These are phyloP conservation scores for Cyanoderma ruficeps DNA, from an alignment of 2,113 vertebrate genomes.

Conservation along the genomic window DNA sequence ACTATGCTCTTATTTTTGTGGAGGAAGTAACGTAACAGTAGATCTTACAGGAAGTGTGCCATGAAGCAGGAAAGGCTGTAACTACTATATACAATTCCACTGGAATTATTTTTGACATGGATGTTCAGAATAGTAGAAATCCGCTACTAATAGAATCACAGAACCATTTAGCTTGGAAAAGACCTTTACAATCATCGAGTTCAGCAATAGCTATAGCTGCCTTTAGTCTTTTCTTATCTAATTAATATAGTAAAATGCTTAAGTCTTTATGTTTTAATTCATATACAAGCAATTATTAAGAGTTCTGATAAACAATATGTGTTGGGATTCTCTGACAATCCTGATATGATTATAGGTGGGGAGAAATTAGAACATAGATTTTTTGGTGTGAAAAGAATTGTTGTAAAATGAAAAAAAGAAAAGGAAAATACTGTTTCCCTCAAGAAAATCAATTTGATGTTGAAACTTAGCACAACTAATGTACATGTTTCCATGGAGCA, in stretches of 20 bases:
- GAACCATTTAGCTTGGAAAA: not conserved
- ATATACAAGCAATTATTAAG: not conserved
- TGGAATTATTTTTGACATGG: not conserved
- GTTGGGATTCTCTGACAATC: not conserved
- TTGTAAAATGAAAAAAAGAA: not conserved
- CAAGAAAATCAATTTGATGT: not conserved
- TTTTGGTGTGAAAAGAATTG: not conserved
- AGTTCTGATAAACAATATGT: not conserved
- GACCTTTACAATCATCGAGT: rapidly evolving
- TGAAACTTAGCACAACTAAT: not conserved
- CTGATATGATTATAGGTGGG: not conserved
- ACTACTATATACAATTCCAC: not conserved
- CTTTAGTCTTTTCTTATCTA: not conserved
- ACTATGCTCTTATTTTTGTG: rapidly evolving
- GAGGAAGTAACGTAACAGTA: not conserved
- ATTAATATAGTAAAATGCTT: not conserved
- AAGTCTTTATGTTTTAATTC: not conserved
- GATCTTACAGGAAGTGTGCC: not conserved
- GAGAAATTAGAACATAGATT: not conserved
- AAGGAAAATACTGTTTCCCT: not conserved
- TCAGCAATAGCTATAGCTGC: not conserved
- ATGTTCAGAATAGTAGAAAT: not conserved
- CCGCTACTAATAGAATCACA: not conserved
- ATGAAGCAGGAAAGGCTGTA: not conserved
- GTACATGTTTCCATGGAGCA: not conserved